phyloP scores from a whole-genome alignment of 2,888 invertebrate genomes.

The Spodoptera picta region DNA sequence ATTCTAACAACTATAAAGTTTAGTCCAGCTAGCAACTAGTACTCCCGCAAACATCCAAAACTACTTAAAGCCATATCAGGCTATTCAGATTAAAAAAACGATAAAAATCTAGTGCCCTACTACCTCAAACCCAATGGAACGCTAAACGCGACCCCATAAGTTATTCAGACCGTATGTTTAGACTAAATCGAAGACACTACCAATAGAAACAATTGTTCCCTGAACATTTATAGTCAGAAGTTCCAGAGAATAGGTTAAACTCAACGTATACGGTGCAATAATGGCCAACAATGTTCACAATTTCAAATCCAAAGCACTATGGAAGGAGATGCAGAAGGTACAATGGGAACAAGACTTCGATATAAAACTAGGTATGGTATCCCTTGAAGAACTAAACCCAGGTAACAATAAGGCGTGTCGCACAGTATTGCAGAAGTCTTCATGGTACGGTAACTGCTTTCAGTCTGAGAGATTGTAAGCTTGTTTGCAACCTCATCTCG shows the following conservation, averaged over 20 bases:
- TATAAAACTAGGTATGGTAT: not conserved
- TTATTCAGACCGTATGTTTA: constrained; percentile 26
- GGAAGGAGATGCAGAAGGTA: constrained; percentile 40
- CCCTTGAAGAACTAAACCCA: too few relatives aligned
- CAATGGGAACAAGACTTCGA: not conserved
- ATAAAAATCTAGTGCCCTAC: constrained; percentile 11
- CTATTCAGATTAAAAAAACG: constrained; percentile 13
- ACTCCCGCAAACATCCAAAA: not conserved
- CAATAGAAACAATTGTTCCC: constrained; percentile 44
- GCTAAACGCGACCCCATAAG: constrained; percentile 23
- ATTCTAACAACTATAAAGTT: too few relatives aligned
- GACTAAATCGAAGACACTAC: constrained; percentile 44
- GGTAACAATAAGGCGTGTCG: too few relatives aligned
- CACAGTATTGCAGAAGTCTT: too few relatives aligned
- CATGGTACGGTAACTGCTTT: too few relatives aligned
- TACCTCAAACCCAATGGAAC: constrained; percentile 1
- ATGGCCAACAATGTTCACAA: constrained; percentile 59
- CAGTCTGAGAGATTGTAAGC: too few relatives aligned
- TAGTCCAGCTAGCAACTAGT: too few relatives aligned
- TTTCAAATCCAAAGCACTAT: constrained; percentile 45
- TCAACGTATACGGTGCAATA: constrained; percentile 55
- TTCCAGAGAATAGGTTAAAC: constrained; percentile 53
- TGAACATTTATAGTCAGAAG: constrained; percentile 45
- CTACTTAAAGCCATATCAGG: not conserved
- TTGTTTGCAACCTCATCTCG: too few relatives aligned